Evolutionary conservation across 2,888 invertebrate genomes (phyloP), one percentile per base, ranked within the genome.

Genomic region (Syrphus vitripennis): DNA sequence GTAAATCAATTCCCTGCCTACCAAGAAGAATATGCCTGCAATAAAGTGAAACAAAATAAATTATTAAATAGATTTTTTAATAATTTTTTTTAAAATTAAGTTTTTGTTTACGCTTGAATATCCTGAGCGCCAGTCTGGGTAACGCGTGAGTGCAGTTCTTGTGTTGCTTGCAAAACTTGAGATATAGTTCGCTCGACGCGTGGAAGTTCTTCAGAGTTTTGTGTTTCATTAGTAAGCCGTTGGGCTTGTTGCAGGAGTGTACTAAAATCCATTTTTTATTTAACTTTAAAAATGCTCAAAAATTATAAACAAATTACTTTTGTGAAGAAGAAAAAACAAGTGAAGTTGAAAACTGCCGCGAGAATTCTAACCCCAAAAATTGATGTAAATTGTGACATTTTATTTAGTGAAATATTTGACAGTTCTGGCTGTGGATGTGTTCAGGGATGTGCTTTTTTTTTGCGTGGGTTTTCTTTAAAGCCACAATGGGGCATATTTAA

Each of bases 221-320:
- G 97, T 16, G 98, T 96, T 91, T 97, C 97, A 86, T 97, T 96
- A 0, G 97, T 96, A 83, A 99, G 93, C 91, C 97, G 97, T 91
- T 98, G 98, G 10, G 98, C 98, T 93, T 97, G 96, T 91, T 97
- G 96, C 75, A 98, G 94, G 89, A 99, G 94, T 90, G 97, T 96
- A 88, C 96, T 96, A 90, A 98, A 97, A 91, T 97, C 97, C 93
- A 93, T 93, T 48, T 93, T 48, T 65, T 37, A 59, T 59, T 34
- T 19, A 37, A 37, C 34, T 63, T 59, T 59, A 4, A 7, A 34
- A 26, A 50, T 21, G 48, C n/a, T 21, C 14, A 37, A 31, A 24
- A 9, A 19, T 16, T 24, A 40, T 16, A 40, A 61, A 40, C 40
- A 24, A n/a, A 34, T 45, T 57, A 24, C 19, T 16, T 50, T 29